Evolutionary conservation across 2,888 invertebrate genomes (phyloP).

Genomic region (Liposcelis brunnea): DNA sequence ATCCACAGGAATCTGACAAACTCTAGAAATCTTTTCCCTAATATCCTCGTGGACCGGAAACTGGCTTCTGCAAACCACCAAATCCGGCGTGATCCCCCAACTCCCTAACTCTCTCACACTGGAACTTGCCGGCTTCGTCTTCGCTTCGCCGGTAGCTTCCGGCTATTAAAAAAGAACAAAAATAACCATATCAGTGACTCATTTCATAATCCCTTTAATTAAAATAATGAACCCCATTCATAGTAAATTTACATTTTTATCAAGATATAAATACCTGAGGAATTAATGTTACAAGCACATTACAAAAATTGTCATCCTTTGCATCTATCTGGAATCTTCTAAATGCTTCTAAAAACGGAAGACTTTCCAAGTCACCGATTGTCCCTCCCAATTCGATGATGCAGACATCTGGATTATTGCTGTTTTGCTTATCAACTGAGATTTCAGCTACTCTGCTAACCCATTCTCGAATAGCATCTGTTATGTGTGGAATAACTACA

Average conservation of each 20-base stretch:
- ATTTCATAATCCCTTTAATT: too few relatives aligned
- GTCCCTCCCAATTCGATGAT: constrained; percentile 12
- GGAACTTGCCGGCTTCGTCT: constrained; percentile 13
- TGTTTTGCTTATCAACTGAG: too few relatives aligned
- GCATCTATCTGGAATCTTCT: background rate
- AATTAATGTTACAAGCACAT: too few relatives aligned
- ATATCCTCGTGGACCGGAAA: background rate
- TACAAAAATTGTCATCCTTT: background rate
- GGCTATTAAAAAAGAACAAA: constrained; percentile 39
- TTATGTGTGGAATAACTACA: constrained; percentile 11
- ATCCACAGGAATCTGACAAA: background rate
- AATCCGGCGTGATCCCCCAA: constrained; percentile 10
- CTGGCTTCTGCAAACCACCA: constrained; percentile 9
- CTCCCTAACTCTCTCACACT: constrained; percentile 8
- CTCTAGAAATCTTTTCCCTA: constrained; percentile 6
- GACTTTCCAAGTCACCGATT: constrained; percentile 11
- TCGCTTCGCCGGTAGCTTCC: constrained; percentile 8
- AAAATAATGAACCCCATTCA: too few relatives aligned
- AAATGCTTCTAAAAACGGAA: constrained; percentile 13
- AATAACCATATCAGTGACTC: too few relatives aligned
- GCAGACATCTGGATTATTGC: background rate
- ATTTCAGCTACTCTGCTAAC: background rate
- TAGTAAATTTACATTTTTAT: constrained; percentile 13
- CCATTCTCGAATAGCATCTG: constrained; percentile 8
- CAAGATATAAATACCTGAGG: too few relatives aligned